Percentiles rank a stretch among this genome's conserved stretches.
phyloP scores from a whole-genome alignment of 2,888 invertebrate genomes.

The Hybos culiciformis region DNA sequence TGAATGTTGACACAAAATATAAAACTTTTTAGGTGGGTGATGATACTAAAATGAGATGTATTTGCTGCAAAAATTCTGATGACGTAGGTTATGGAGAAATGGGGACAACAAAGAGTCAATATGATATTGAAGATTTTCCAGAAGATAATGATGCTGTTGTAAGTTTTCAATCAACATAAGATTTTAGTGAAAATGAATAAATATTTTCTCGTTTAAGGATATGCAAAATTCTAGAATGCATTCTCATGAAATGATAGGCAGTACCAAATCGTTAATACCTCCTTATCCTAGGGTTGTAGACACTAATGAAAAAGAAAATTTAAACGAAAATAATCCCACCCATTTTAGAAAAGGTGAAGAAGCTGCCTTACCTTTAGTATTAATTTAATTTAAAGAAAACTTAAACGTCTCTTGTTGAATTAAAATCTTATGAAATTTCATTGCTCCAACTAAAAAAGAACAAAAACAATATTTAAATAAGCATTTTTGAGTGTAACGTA shows the following conservation, averaged over 20 bases:
- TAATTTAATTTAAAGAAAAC: too few species aligned
- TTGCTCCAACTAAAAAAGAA: too few species aligned
- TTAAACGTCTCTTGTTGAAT: too few species aligned
- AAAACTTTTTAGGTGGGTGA: constrained; percentile 48
- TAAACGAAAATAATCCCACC: constrained; percentile 18
- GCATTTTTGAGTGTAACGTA: too few species aligned
- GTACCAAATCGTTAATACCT: constrained; percentile 33
- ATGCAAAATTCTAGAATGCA: too few species aligned
- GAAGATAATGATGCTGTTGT: too few species aligned
- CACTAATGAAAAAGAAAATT: constrained; percentile 23
- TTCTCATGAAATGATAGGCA: constrained; percentile 30
- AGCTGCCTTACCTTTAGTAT: constrained; percentile 31
- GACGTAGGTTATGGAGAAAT: constrained; percentile 21
- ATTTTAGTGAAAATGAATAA: too few species aligned
- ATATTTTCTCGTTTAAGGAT: too few species aligned
- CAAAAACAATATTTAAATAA: too few species aligned
- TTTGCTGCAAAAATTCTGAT: constrained; percentile 40
- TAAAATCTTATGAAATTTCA: too few species aligned
- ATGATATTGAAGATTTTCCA: constrained; percentile 20
- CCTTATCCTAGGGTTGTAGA: constrained; percentile 28
- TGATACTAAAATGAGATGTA: constrained; percentile 60
- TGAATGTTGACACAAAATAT: too few species aligned
- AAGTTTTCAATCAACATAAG: not conserved
- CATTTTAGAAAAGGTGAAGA: constrained; percentile 22
- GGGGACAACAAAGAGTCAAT: constrained; percentile 9